phyloP scores from a whole-genome alignment of 2,113 vertebrate genomes.

The Muntiacus muntjak region DNA sequence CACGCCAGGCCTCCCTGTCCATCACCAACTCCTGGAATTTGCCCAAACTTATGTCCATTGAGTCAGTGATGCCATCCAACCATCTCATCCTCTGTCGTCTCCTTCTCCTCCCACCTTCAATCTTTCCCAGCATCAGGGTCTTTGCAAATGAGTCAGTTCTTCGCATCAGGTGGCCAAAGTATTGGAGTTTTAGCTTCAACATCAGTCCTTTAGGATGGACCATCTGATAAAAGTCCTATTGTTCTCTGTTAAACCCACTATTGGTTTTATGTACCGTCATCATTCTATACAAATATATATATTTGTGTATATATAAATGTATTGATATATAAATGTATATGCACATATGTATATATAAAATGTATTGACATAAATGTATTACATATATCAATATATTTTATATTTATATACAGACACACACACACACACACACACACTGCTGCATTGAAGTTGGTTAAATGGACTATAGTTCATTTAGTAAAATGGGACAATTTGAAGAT shows the following conservation, averaged over 20 bases:
- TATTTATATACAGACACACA: neutral
- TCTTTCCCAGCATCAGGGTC: neutral
- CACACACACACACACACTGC: neutral
- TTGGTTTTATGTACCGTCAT: neutral
- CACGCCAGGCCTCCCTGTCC: neutral
- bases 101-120: neutral
- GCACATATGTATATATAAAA: neutral
- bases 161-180: accelerated
- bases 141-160: neutral
- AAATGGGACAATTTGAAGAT: neutral
- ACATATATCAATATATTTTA: neutral
- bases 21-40: neutral
- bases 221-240: neutral
- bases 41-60: neutral
- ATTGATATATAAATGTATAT: neutral
- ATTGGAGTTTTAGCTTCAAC: neutral
- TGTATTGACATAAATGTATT: neutral
- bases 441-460: neutral
- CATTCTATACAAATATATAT: neutral
- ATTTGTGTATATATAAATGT: neutral
- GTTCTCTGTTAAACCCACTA: neutral
- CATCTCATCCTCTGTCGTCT: neutral
- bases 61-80: neutral
- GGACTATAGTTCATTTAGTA: neutral
- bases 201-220: neutral